A percentile compares a stretch with the other conserved stretches of the same genome.
These are phyloP conservation scores for Miniopterus natalensis DNA, from an alignment of 2,113 vertebrate species.

Conservation along the genomic window DNA sequence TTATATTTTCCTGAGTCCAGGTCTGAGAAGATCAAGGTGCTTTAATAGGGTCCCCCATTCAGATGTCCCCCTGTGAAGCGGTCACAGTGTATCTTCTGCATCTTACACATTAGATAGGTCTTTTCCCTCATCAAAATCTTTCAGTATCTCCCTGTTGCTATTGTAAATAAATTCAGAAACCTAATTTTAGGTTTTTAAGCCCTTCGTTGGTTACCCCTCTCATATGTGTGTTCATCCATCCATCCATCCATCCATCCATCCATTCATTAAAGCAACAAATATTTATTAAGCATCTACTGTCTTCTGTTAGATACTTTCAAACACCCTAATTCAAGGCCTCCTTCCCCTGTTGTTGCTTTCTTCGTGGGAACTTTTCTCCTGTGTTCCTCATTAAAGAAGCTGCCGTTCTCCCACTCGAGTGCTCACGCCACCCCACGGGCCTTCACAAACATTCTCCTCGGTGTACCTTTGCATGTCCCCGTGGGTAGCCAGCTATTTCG, in stretches of 20 bases:
- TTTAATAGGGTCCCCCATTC: background rate
- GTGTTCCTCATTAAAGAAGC: background rate
- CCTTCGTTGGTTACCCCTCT: background rate
- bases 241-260: background rate
- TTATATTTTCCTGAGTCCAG: background rate
- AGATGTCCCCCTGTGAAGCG: background rate
- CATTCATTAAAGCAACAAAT: background rate
- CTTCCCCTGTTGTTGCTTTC: background rate
- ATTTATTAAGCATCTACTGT: background rate
- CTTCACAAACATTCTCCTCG: background rate
- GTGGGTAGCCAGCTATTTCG: background rate
- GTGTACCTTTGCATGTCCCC: background rate
- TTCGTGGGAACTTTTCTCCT: background rate
- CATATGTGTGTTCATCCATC: background rate
- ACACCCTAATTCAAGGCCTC: background rate
- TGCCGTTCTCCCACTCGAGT: background rate
- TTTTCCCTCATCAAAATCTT: constrained; percentile 5
- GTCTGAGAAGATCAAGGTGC: background rate
- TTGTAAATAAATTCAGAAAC: constrained; percentile 4
- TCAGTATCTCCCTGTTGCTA: background rate
- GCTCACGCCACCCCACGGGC: background rate
- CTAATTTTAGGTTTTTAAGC: background rate
- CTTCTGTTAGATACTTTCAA: background rate
- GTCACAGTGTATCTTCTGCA: background rate
- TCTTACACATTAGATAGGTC: background rate